phyloP scores from a whole-genome alignment of 92 coral and sea anemone species.

The Montipora capitata region DNA sequence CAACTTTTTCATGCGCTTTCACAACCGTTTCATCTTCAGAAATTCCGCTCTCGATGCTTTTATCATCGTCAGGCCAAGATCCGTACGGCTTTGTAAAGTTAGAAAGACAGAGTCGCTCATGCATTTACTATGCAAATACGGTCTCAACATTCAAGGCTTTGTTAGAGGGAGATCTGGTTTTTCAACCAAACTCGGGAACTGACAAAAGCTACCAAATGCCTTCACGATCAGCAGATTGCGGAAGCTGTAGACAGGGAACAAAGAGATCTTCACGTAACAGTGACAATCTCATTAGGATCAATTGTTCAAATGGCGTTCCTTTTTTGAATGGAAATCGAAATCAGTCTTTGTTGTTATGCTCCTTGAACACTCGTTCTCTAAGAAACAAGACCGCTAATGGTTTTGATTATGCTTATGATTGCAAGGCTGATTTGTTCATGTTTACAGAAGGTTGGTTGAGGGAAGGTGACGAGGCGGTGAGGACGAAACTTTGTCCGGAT shows the following conservation, averaged over 20 bases:
- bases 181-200: no score
- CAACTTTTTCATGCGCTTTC: no score
- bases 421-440: constrained; percentile 40
- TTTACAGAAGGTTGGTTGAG: constrained; percentile 51
- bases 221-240: constrained; percentile 27
- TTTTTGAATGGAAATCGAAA: constrained; percentile 10
- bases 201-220: no score
- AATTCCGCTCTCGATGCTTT: no score
- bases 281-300: constrained; percentile 45
- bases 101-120: constrained; percentile 23
- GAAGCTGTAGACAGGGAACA: constrained; percentile 49
- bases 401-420: constrained; percentile 26
- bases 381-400: constrained; percentile 1
- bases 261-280: constrained; percentile 59
- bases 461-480: constrained; percentile 38
- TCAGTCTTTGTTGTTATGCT: constrained; percentile 46
- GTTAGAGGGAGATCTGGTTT: constrained; percentile 31
- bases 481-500: constrained; percentile 60
- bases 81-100: no score
- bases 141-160: constrained; percentile 42
- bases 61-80: no score
- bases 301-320: constrained; percentile 7
- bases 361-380: constrained; percentile 46
- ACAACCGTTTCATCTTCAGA: no score
- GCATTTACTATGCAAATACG: constrained; percentile 45